Percentiles rank a stretch among this genome's conserved stretches.
Conservation (phyloP, 2,113 vertebrate species). For the Sceloporus undulatus region DNA sequence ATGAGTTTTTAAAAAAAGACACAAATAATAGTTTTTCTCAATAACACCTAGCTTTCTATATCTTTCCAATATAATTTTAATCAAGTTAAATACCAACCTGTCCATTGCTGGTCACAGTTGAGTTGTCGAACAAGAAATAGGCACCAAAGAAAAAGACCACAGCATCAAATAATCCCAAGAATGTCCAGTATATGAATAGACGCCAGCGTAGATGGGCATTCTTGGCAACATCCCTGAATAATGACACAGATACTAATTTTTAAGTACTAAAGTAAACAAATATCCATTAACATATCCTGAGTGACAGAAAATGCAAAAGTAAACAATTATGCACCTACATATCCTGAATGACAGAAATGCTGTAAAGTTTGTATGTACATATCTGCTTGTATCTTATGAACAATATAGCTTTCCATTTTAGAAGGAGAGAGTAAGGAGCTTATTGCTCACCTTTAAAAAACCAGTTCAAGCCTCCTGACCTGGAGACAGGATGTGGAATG, state of each 20-base stretch:
- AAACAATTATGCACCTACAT: neutral
- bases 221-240: constrained; percentile 92
- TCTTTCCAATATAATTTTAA: neutral
- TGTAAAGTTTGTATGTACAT: neutral
- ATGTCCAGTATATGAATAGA: constrained; percentile 94
- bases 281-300: neutral
- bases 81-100: constrained; percentile 83
- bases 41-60: neutral
- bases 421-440: neutral
- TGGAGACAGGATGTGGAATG: no score
- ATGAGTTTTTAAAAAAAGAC: neutral
- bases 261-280: constrained; percentile 17
- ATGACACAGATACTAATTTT: neutral
- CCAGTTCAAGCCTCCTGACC: no score
- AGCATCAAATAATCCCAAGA: constrained; percentile 92
- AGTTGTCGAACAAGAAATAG: constrained; percentile 96
- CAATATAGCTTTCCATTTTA: neutral
- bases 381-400: neutral
- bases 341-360: neutral
- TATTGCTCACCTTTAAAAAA: no score
- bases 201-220: constrained; percentile 93
- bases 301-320: neutral
- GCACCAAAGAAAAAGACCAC: constrained; percentile 97
- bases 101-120: constrained; percentile 93
- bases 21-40: neutral